Conservation (phyloP, 1,140 invertebrate genomes). For the Helicorthomorpha holstii region DNA sequence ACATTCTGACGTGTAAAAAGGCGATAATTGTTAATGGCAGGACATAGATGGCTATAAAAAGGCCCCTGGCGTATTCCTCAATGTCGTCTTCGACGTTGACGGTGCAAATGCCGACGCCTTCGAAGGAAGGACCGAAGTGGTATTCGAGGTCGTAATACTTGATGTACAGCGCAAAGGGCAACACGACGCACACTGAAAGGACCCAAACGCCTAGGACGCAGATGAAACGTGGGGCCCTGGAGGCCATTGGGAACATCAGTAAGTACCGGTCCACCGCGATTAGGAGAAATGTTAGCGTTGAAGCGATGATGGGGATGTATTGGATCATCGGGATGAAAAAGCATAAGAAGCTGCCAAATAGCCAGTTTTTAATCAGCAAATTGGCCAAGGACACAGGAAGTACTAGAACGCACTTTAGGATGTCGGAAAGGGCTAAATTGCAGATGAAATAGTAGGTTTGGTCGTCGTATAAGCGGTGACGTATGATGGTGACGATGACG, state of each 20-base stretch:
- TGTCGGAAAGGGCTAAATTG: slow-evolving; percentile 46
- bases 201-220: slow-evolving; percentile 50
- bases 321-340: slow-evolving; percentile 56
- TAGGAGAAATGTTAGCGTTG: slow-evolving; percentile 47
- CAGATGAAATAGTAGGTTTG: slow-evolving; percentile 45
- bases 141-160: slow-evolving; percentile 46
- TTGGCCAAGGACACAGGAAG: slow-evolving; percentile 47
- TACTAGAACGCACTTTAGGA: slow-evolving; percentile 45
- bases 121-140: slow-evolving; percentile 17
- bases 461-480: slow-evolving; percentile 39
- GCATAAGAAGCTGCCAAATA: slow-evolving; percentile 54
- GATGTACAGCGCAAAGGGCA: slow-evolving; percentile 54
- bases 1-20: slow-evolving; percentile 39
- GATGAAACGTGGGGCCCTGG: slow-evolving; percentile 41
- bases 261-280: slow-evolving; percentile 49
- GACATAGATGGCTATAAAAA: slow-evolving; percentile 33
- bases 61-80: slow-evolving; percentile 25
- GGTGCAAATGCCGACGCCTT: slow-evolving; percentile 22
- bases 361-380: slow-evolving; percentile 51
- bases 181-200: slow-evolving; percentile 44
- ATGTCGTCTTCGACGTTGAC: slow-evolving; percentile 24
- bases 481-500: slow-evolving; percentile 39
- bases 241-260: slow-evolving; percentile 39
- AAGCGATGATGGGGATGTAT: slow-evolving; percentile 47
- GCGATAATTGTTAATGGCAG: slow-evolving; percentile 40